phyloP scores from a whole-genome alignment of 1,140 invertebrate genomes.

The Drosophila pectinifera region DNA sequence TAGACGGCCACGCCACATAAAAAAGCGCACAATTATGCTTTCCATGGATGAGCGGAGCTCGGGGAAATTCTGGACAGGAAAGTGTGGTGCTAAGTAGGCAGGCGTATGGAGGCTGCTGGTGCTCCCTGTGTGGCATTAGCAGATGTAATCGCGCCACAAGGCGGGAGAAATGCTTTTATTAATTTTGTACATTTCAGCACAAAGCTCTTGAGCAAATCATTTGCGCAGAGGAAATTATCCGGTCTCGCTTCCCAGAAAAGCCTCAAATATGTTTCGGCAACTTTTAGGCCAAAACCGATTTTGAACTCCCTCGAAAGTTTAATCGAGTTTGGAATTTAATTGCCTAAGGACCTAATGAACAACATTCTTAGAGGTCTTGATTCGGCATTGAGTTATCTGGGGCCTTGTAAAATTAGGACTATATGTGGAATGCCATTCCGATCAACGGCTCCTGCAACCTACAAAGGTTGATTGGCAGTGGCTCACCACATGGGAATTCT shows the following conservation, averaged over 20 bases:
- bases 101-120: conserved; percentile 34
- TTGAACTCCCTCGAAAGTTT: conserved; percentile 32
- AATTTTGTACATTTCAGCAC: conserved; percentile 67
- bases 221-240: conserved; percentile 43
- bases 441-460: conserved; percentile 4
- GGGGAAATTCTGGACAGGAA: conserved; percentile 18
- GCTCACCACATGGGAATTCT: no score
- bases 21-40: conserved; percentile 76
- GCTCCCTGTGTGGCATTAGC: conserved; percentile 26
- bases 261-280: conserved; percentile 40
- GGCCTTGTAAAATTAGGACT: background rate
- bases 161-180: conserved; percentile 70
- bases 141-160: conserved; percentile 68
- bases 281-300: conserved; percentile 8
- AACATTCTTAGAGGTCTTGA: conserved; percentile 20
- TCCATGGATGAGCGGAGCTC: conserved; percentile 26
- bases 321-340: conserved; percentile 45
- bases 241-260: conserved; percentile 7
- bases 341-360: conserved; percentile 46
- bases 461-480: conserved; percentile 1
- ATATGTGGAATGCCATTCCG: conserved; percentile 9
- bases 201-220: conserved; percentile 49
- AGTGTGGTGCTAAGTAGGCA: conserved; percentile 57
- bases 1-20: conserved; percentile 73
- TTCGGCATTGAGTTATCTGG: conserved; percentile 12